Base-by-base conservation (phyloP, 2,113 vertebrate species). In the Sialia sialis region DNA sequence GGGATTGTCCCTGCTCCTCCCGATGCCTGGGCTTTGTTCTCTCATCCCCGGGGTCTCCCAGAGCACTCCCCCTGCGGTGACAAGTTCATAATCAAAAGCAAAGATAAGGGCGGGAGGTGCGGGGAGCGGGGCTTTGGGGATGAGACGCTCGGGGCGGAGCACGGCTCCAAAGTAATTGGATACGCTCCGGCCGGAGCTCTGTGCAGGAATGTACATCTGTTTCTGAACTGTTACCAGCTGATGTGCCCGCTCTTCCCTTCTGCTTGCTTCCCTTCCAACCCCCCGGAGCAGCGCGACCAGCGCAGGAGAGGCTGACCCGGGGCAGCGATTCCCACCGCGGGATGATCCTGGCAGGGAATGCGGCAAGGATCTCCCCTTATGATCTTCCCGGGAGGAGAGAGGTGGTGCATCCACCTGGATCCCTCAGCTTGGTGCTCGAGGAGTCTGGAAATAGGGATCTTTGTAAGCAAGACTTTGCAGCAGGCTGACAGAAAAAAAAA, bases 221-320 rank as follows among this genome's bases (percentile, higher is more conserved):
- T 97, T 94, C 91, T 95, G 87, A 96, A 91, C 94, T 66, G 87
- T 95, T 97, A 93, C 91, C 91, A 95, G 95, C 94, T 96, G 95
- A 96, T 79, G 84, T 89, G 81, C 94, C 96, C 59, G 7, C 63
- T 94, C 67, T 69, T 87, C 73, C 80, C 64, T 72, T 76, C 75
- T 48, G 43, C 74, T 88, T 55, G 80, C 78, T 87, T 21, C 1
- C 15, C 27, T 54, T 18, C 32, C 13, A 20, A 82, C n/a, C 7
- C 36, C 38, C 46, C 23, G 4, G 20, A 82, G 73, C 58, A 13
- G 36, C 48, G 26, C 51, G 25, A 14, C 2, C 16, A 15, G 54
- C 2, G 2, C 68, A 25, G 64, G 29, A 56, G 59, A 86, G 46
- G 58, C 72, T 73, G 94, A 23, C 9, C 43, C 2, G 1, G 41